These are phyloP conservation scores for Hanleya hanleyi DNA, from an alignment of 2,888 invertebrate species.

Conservation along the genomic window DNA sequence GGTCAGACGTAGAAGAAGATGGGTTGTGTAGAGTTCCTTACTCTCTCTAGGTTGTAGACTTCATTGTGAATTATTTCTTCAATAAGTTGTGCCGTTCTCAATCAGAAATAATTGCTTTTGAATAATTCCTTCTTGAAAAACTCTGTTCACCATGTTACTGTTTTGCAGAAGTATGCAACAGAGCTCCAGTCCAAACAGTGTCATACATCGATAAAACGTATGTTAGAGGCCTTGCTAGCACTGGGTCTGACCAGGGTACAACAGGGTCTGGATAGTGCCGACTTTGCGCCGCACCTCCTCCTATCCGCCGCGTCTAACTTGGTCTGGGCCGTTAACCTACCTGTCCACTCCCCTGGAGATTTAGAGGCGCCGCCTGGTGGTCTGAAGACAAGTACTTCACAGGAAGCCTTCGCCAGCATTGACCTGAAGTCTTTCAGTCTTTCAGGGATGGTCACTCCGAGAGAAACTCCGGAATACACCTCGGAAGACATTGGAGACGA, in stretches of 20 bases:
- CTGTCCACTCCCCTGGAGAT: slow-evolving; percentile 20
- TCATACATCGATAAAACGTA: slow-evolving; percentile 38
- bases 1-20: no score
- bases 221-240: slow-evolving; percentile 36
- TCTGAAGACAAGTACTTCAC: no score
- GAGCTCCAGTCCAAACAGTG: slow-evolving; percentile 44
- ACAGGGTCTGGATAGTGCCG: slow-evolving; percentile 42
- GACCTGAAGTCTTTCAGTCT: no score
- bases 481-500: slow-evolving; percentile 25
- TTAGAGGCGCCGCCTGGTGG: no score
- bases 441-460: background rate
- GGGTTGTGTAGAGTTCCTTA: no score
- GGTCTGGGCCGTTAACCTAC: slow-evolving; percentile 42
- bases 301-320: slow-evolving; percentile 40
- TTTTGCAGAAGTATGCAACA: slow-evolving; percentile 48
- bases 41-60: no score
- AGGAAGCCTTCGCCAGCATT: no score
- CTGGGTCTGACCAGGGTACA: slow-evolving; percentile 32
- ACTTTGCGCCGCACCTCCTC: slow-evolving; percentile 41
- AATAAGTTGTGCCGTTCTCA: no score
- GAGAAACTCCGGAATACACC: slow-evolving; percentile 24
- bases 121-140: no score
- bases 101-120: no score
- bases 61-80: no score
- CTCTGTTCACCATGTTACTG: no score